Evolutionary conservation across 2,113 vertebrate genomes (phyloP).

Genomic region (Calonectris borealis): DNA sequence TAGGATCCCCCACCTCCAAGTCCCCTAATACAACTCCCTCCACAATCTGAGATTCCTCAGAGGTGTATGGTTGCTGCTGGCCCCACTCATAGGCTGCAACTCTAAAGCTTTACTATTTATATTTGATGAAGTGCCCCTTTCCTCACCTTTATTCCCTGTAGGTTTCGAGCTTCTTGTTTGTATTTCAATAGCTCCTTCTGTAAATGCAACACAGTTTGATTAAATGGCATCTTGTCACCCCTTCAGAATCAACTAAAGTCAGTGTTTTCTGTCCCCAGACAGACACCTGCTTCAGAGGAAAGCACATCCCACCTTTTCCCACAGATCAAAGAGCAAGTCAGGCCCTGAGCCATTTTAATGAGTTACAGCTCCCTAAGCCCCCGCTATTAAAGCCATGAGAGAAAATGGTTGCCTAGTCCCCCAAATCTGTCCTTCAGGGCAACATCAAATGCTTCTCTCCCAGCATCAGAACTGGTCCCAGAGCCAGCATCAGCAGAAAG

Average conservation of each 20-base stretch:
- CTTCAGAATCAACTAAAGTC: background rate
- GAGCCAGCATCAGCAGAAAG: background rate
- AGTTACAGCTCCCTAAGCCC: background rate
- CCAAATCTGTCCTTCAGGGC: background rate
- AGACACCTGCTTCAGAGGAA: background rate
- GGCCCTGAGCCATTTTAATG: background rate
- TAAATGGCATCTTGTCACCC: background rate
- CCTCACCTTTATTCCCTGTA: constrained; percentile 93
- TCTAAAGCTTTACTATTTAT: background rate
- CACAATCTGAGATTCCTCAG: background rate
- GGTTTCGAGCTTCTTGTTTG: constrained; percentile 91
- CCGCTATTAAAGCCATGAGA: background rate
- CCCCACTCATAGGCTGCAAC: background rate
- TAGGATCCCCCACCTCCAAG: background rate
- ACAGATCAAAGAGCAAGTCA: background rate
- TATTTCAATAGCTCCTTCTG: constrained; percentile 91
- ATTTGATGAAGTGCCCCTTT: background rate
- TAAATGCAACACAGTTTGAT: constrained; percentile 58
- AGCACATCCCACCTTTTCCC: background rate
- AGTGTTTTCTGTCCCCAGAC: background rate
- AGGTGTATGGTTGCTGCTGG: background rate
- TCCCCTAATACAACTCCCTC: background rate
- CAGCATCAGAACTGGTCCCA: background rate
- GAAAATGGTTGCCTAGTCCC: background rate
- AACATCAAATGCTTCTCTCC: background rate